A percentile compares a stretch with the other conserved stretches of the same genome.
These are phyloP conservation scores for Papilio elwesi DNA, from an alignment of 2,888 invertebrate species.

Conservation along the genomic window DNA sequence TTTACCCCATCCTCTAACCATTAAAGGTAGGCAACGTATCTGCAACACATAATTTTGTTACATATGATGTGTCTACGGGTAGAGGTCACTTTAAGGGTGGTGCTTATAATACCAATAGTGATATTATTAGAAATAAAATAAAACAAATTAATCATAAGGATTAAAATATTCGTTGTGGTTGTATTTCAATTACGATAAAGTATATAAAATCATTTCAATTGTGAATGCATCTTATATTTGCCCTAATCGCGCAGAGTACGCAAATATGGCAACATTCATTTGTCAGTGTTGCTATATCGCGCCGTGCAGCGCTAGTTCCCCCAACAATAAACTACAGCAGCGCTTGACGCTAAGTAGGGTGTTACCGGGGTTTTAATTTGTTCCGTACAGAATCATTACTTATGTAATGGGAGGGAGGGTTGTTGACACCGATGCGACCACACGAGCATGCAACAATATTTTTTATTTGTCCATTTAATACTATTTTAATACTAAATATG, in stretches of 20 bases:
- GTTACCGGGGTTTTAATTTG: slow-evolving; percentile 38
- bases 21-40: no score
- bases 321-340: slow-evolving; percentile 39
- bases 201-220: slow-evolving; percentile 6
- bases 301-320: slow-evolving; percentile 32
- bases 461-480: neutral
- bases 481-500: no score
- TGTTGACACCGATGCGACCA: slow-evolving; percentile 14
- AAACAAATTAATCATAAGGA: no score
- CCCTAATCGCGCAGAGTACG: slow-evolving; percentile 33
- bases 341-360: slow-evolving; percentile 39
- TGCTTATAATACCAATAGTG: no score
- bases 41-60: no score
- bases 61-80: no score
- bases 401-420: slow-evolving; percentile 22
- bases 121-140: no score
- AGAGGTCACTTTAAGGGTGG: no score
- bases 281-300: slow-evolving; percentile 36
- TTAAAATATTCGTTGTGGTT: no score
- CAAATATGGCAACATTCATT: slow-evolving; percentile 38
- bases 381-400: slow-evolving; percentile 37
- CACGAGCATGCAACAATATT: neutral
- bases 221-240: neutral
- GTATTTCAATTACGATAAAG: no score
- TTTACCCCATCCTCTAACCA: no score